Evolutionary conservation across 2,888 invertebrate species (phyloP).

Genomic region (Seira sanloemensis): DNA sequence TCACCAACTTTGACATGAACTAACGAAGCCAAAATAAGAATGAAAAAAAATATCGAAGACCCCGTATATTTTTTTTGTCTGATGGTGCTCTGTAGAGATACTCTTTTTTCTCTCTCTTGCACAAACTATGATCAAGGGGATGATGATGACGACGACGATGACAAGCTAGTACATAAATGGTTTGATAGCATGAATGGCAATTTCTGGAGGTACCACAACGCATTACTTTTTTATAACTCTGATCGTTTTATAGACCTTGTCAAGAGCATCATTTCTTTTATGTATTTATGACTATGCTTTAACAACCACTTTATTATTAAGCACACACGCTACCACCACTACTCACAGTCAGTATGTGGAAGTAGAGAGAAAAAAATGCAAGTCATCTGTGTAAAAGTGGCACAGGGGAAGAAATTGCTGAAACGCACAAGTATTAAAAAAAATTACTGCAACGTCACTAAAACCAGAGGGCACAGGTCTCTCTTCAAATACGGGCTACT

Average conservation of each 20-base stretch:
- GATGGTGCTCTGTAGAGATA: not conserved
- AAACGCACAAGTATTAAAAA: conserved; percentile 23
- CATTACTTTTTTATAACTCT: conserved; percentile 52
- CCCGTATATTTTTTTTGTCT: not conserved
- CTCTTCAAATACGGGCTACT: no score
- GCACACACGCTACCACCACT: not conserved
- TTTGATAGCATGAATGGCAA: conserved; percentile 40
- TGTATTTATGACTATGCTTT: conserved; percentile 37
- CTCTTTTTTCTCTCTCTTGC: no score
- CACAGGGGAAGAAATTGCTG: not conserved
- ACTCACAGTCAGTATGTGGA: not conserved
- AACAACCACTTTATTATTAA: conserved; percentile 25
- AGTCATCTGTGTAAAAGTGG: not conserved
- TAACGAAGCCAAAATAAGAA: not conserved
- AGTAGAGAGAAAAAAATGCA: not conserved
- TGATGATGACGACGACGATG: conserved; percentile 34
- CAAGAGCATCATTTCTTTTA: conserved; percentile 62
- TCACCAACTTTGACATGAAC: not conserved
- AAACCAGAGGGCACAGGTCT: no score
- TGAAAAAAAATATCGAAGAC: no score
- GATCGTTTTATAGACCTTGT: conserved; percentile 62
- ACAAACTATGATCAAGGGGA: no score
- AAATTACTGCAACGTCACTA: not conserved
- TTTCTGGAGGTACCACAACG: conserved; percentile 11
- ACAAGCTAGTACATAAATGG: conserved; percentile 45